These are phyloP conservation scores for Tenodera sinensis DNA, from an alignment of 2,888 invertebrate genomes.

Conservation along the genomic window DNA sequence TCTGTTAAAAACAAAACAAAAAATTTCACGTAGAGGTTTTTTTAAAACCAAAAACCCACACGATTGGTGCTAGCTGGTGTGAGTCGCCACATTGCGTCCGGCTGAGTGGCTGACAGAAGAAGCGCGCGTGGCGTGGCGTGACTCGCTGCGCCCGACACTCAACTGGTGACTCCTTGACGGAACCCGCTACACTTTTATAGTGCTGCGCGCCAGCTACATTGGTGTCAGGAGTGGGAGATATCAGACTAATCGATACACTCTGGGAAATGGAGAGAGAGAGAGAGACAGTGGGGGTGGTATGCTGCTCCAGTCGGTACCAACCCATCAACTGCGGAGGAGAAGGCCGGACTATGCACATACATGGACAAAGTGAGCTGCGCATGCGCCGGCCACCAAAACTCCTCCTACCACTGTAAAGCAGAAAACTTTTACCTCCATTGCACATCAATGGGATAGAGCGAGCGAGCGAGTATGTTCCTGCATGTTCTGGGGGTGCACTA, in stretches of 20 bases:
- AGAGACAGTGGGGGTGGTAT: neutral
- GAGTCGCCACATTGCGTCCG: no score
- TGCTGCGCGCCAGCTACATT: slow-evolving; percentile 5
- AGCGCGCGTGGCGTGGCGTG: no score
- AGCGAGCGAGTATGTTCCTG: neutral
- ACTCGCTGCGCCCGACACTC: neutral
- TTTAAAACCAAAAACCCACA: neutral
- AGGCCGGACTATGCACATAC: neutral
- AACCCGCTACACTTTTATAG: slow-evolving; percentile 8
- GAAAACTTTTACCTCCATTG: slow-evolving; percentile 11
- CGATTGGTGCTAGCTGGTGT: neutral
- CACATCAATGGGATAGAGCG: slow-evolving; percentile 1
- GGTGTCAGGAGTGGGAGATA: neutral
- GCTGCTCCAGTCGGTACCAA: slow-evolving; percentile 10
- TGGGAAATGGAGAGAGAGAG: neutral
- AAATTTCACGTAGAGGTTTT: no score
- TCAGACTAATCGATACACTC: slow-evolving; percentile 15
- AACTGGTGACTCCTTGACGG: slow-evolving; percentile 5
- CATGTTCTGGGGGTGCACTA: neutral
- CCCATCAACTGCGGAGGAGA: slow-evolving; percentile 8
- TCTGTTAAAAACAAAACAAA: neutral
- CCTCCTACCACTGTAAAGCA: neutral
- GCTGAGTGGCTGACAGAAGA: no score
- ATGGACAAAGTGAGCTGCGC: neutral
- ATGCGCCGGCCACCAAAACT: neutral